Conservation (phyloP, 2,888 invertebrate genomes). For the Oxycera nigricornis region DNA sequence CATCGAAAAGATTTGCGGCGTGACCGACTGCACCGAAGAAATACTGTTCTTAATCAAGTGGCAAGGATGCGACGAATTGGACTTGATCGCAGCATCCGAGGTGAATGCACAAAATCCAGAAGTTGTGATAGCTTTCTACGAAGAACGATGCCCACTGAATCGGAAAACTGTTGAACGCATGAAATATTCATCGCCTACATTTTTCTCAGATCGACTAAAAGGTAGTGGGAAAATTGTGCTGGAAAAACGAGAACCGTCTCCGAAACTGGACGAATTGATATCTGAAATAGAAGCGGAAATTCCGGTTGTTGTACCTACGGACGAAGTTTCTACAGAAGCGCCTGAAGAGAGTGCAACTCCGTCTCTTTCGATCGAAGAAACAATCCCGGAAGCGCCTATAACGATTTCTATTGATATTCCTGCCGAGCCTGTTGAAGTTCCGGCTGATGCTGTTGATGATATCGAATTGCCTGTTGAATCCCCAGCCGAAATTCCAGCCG, state of each 20-base stretch:
- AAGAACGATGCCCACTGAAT: conserved; percentile 62
- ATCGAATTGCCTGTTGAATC: too few species aligned
- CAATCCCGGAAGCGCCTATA: too few species aligned
- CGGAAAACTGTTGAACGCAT: conserved; percentile 55
- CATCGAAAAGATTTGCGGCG: conserved; percentile 88
- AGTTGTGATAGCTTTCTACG: conserved; percentile 71
- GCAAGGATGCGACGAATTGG: conserved; percentile 73
- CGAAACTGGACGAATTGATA: not conserved
- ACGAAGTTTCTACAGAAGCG: too few species aligned
- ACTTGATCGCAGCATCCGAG: conserved; percentile 70
- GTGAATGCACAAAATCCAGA: conserved; percentile 69
- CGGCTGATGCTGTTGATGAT: too few species aligned
- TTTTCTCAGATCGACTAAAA: conserved; percentile 8
- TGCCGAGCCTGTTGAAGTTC: too few species aligned
- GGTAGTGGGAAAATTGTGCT: not conserved
- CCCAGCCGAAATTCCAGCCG: too few species aligned
- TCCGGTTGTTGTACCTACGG: too few species aligned
- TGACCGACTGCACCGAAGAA: conserved; percentile 86
- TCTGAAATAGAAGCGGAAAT: not conserved
- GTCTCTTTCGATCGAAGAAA: too few species aligned
- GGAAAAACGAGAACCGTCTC: not conserved
- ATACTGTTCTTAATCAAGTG: conserved; percentile 91
- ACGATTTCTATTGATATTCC: too few species aligned
- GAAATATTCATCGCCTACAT: conserved; percentile 40
- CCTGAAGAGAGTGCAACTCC: too few species aligned